These are phyloP conservation scores for Vulpes lagopus DNA, from an alignment of 2,113 vertebrate genomes.

Conservation along the genomic window DNA sequence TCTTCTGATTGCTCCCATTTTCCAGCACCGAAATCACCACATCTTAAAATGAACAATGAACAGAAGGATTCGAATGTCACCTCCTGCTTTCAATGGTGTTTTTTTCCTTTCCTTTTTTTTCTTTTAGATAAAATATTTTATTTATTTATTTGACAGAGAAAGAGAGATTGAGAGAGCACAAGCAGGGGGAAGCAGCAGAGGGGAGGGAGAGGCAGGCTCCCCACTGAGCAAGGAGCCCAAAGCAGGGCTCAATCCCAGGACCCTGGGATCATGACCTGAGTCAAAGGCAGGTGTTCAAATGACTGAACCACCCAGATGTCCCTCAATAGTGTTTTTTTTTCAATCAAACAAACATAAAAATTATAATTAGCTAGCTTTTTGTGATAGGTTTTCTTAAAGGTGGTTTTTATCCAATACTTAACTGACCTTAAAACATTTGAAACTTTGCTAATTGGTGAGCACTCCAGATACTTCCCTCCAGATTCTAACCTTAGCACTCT, in stretches of 20 bases:
- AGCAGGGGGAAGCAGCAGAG: no score
- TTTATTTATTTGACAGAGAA: no score
- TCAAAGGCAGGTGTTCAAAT: no score
- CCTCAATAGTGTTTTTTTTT: not conserved
- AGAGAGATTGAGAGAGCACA: no score
- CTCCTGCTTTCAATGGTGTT: not conserved
- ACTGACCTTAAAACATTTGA: not conserved
- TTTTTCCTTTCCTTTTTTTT: not conserved
- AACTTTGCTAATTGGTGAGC: not conserved
- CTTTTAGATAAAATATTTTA: no score
- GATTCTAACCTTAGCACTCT: not conserved
- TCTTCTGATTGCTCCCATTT: not conserved
- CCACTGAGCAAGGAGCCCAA: no score
- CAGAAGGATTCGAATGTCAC: not conserved
- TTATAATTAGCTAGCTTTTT: not conserved
- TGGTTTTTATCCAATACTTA: not conserved
- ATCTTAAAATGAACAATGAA: not conserved
- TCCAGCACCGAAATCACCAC: not conserved
- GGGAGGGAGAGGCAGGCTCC: no score
- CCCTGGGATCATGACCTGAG: no score
- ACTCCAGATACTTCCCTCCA: not conserved
- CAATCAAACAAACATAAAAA: not conserved
- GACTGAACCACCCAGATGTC: no score
- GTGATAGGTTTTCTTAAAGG: not conserved
- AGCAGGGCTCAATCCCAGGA: no score